Conservation (phyloP, 2,113 vertebrate species). For the Tamias sibiricus region DNA sequence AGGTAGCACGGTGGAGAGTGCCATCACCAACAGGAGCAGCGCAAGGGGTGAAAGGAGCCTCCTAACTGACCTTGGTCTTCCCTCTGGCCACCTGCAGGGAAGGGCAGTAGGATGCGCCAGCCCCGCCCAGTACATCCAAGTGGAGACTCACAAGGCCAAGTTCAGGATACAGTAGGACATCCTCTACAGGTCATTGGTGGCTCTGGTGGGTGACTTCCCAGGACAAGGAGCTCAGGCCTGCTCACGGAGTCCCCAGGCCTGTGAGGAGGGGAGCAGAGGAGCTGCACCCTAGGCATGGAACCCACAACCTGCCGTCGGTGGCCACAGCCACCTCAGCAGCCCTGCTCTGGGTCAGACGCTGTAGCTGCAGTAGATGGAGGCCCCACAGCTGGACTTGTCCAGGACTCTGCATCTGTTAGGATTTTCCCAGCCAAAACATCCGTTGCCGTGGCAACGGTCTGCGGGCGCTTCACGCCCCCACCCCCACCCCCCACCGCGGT, state of each 20-base stretch:
- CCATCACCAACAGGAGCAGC: background rate
- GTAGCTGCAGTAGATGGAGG: conserved; percentile 46
- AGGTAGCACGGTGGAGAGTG: too few species aligned
- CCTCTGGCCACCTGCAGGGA: background rate
- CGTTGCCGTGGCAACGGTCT: conserved; percentile 84
- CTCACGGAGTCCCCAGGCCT: background rate
- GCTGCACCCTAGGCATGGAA: background rate
- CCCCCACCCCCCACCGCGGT: conserved; percentile 81
- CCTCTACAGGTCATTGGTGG: background rate
- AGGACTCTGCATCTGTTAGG: conserved; percentile 82
- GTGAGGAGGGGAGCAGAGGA: background rate
- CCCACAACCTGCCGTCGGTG: background rate
- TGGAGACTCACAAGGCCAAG: background rate
- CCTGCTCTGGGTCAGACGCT: conserved; percentile 46
- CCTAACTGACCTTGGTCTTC: background rate
- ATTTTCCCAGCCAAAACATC: conserved; percentile 83
- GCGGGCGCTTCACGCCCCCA: conserved; percentile 84
- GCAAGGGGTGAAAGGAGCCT: background rate
- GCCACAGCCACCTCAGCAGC: background rate
- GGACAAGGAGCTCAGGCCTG: background rate
- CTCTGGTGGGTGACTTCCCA: background rate
- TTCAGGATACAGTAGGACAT: background rate
- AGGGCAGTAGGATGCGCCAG: background rate
- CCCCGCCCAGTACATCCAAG: background rate
- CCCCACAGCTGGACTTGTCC: conserved; percentile 81